Base-by-base conservation (phyloP, 2,113 vertebrate genomes). In the Tychaedon coryphoeus region DNA sequence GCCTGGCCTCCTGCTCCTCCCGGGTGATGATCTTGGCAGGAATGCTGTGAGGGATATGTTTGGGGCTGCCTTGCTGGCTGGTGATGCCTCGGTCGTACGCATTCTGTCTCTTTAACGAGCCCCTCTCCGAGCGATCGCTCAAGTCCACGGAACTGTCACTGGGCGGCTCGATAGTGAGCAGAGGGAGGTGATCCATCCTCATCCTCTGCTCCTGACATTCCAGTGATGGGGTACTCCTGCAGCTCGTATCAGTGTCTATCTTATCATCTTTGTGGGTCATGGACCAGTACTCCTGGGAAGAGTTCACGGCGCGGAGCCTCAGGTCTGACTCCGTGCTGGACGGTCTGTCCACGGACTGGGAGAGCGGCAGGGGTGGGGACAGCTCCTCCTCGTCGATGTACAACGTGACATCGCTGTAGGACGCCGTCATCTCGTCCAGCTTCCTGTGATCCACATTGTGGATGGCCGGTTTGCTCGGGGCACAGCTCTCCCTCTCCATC, bases 301-400 rank as follows among this genome's bases (percentile, higher is more conserved):
- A 97, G 78, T 98, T 98, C 57, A 98, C 92, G 1, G 98, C 98
- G 31, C 98, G 98, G 47, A 98, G 98, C 40, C 98, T 98, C 89
- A 99, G 89, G 93, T 99, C 99, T 0, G 98, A 98, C 82, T 99
- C 99, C 0, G 98, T 98, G 96, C 98, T 98, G 79, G 99, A 98
- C 0, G 98, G 98, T 57, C 98, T 98, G 61, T 99, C 98, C n/a
- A 98, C 98, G 0, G 98, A 98, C 80, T 99, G 99, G 8, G 98
- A 98, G 18, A 98, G 97, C 0, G 99, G 98, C 42, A 99, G 97
- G 11, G 99, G 99, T 0, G 99, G 99, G 3, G 99, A 99, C 57
- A 99, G 95, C 92, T 99, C 99, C 80, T 99, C 99, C 93, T 99
- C 99, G 3, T 99, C 99, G 1, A 99, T 99, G 96, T 99, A 99